These are phyloP conservation scores for Dascyllus trimaculatus DNA, from an alignment of 2,113 vertebrate genomes.

Conservation along the genomic window DNA sequence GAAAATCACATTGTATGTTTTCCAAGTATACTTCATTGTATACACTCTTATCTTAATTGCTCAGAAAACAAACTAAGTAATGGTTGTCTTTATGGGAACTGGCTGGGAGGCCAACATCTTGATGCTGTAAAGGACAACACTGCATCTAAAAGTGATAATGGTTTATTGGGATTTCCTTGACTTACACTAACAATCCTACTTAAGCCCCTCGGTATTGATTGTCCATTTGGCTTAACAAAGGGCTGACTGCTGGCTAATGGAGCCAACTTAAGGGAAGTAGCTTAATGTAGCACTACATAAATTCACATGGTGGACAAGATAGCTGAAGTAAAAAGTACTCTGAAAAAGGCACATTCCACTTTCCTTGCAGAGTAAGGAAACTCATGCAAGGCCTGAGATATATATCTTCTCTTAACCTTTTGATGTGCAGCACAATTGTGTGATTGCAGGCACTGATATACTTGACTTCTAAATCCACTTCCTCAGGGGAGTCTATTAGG, in stretches of 20 bases:
- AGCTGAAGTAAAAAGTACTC: background rate
- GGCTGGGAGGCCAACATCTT: background rate
- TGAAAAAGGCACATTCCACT: background rate
- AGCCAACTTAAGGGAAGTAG: constrained; percentile 36
- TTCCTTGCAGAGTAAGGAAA: background rate
- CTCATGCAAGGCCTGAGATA: background rate
- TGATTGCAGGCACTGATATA: background rate
- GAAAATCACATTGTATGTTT: no score
- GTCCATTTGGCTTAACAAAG: constrained; percentile 40
- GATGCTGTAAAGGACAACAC: background rate
- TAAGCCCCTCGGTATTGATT: constrained; percentile 48
- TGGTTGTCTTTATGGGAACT: constrained; percentile 7
- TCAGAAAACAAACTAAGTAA: no score
- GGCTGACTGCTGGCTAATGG: constrained; percentile 51
- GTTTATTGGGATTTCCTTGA: constrained; percentile 18
- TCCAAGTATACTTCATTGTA: no score
- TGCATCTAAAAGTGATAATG: constrained; percentile 32
- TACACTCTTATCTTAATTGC: no score
- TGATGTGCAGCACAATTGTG: constrained; percentile 31
- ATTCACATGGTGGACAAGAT: background rate
- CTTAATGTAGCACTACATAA: constrained; percentile 34
- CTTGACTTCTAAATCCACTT: constrained; percentile 12
- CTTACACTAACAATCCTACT: constrained; percentile 32
- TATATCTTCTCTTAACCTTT: constrained; percentile 18
- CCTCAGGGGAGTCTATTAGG: constrained; percentile 57